Base-by-base conservation (phyloP, 2,113 vertebrate genomes). In the Plecotus auritus region DNA sequence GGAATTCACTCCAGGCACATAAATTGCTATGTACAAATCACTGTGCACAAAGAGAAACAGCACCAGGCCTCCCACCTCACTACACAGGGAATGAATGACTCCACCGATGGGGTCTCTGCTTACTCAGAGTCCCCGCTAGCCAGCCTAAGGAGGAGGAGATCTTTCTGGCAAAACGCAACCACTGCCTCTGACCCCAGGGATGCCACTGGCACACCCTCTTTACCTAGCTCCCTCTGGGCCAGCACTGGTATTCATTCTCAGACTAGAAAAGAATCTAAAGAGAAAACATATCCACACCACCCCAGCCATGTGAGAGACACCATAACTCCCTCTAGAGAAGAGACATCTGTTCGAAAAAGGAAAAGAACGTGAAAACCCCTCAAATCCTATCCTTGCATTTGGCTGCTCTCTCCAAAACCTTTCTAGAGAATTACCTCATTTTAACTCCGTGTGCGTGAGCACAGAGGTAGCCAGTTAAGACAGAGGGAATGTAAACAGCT, bases 261-360 rank as follows among this genome's bases (percentile, higher is more conserved):
- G 56, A 54, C 77, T 61, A 90, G 30, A 35, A 77, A 87, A 88
- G 40, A 95, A 78, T 72, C 88, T 67, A 47, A 26, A 94, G n/a
- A 94, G 64, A 85, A 94, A 90, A 82, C 16, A 40, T 28, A 88
- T 69, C 83, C 93, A 86, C 22, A 42, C 74, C 70, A 54, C 18
- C 90, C 89, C n/a, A 92, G 88, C 81, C 56, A 67, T 32, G 64
- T 42, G 51, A 95, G 73, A 94, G 95, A 94, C 70, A 76, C 66
- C 51, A 1, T 32, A 47, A 90, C 28, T 94, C 95, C 78, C 67
- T 81, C 37, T 67, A 87, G 95, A 96, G 85, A 88, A 83, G 35
- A 92, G 80, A 94, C 90, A 97, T 94, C 95, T 95, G 93, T 94
- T 95, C 90, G 85, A 67, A 93, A 90, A 90, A 78, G 69, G 59